Conservation (phyloP, 2,888 invertebrate species). For the Dasysyrphus albostriatus region DNA sequence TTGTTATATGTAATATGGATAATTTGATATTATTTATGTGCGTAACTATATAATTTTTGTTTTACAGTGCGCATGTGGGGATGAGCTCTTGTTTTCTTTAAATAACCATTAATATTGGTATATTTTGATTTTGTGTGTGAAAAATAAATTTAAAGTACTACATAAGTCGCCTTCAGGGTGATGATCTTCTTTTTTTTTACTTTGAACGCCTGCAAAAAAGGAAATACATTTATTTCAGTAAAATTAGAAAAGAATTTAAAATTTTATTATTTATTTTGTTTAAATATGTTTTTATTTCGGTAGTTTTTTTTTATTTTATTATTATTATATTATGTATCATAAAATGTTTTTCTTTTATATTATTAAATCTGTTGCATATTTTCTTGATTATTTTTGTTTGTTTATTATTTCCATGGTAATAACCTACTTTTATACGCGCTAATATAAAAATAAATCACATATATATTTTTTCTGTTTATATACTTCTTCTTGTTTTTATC, state of each 20-base stretch:
- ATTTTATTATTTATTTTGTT: conserved; percentile 60
- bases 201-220: conserved; percentile 73
- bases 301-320: conserved; percentile 34
- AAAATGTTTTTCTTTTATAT: conserved; percentile 29
- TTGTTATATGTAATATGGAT: conserved; percentile 4
- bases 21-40: background rate
- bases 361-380: conserved; percentile 63
- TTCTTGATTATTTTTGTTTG: conserved; percentile 26
- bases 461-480: conserved; percentile 64
- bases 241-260: conserved; percentile 48
- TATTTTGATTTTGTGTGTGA: conserved; percentile 20
- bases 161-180: conserved; percentile 42
- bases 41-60: conserved; percentile 13
- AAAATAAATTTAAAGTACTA: conserved; percentile 31
- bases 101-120: too few species aligned
- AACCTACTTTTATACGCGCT: conserved; percentile 73
- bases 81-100: conserved; percentile 63
- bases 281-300: conserved; percentile 58
- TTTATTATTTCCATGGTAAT: conserved; percentile 60
- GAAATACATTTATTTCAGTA: conserved; percentile 61
- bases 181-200: conserved; percentile 46
- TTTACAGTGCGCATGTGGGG: conserved; percentile 68
- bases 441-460: conserved; percentile 76
- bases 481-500: conserved; percentile 41
- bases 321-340: background rate